phyloP scores from a whole-genome alignment of 2,888 invertebrate genomes.

The Caenorhabditis drosophilae region DNA sequence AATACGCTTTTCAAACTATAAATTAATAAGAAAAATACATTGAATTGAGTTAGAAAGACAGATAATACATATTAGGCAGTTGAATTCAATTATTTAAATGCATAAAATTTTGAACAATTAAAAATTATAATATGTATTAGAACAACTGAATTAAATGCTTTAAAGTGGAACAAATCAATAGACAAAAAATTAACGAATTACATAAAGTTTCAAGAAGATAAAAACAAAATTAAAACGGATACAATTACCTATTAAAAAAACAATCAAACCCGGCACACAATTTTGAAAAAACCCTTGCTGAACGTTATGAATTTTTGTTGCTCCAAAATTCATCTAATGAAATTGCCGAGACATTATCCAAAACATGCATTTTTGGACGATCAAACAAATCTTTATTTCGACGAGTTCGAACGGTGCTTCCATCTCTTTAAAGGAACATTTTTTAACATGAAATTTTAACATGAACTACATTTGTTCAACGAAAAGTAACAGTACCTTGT shows the following conservation, averaged over 20 bases:
- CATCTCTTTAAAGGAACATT: conserved; percentile 33
- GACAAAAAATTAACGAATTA: no score
- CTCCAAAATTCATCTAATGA: conserved; percentile 66
- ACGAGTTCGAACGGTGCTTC: conserved; percentile 38
- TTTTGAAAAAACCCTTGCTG: neutral
- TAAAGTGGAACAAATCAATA: no score
- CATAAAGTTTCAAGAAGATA: no score
- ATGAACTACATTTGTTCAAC: neutral
- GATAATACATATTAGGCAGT: conserved; percentile 2
- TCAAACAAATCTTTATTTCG: conserved; percentile 50
- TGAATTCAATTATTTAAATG: no score
- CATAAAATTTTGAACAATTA: no score
- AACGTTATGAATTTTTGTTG: conserved; percentile 14
- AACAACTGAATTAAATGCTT: no score
- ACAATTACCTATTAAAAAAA: conserved; percentile 1
- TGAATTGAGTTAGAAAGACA: neutral
- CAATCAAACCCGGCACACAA: neutral
- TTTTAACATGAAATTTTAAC: neutral
- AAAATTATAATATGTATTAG: no score
- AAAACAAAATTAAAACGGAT: no score
- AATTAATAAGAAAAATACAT: neutral
- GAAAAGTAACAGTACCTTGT: conserved; percentile 20
- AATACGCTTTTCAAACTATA: neutral
- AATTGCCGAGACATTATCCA: conserved; percentile 63
- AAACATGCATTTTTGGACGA: conserved; percentile 52